phyloP scores from a whole-genome alignment of 1,140 invertebrate genomes.

The Andrena cerasifolii region DNA sequence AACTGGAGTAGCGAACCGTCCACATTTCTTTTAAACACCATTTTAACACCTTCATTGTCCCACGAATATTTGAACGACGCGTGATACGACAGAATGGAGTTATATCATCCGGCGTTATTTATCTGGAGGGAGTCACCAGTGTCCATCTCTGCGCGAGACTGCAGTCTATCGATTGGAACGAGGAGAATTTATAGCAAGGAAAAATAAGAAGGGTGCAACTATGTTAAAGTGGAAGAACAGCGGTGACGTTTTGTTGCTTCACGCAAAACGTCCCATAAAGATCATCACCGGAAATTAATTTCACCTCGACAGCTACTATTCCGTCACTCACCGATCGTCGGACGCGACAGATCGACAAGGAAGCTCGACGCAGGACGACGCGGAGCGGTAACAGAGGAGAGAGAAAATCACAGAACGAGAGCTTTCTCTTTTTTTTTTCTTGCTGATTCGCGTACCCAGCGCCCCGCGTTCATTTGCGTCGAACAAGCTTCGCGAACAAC shows the following conservation, averaged over 20 bases:
- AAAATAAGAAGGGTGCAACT: neutral
- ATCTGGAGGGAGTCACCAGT: neutral
- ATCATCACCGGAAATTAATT: neutral
- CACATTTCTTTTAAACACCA: neutral
- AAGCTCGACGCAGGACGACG: neutral
- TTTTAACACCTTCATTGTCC: neutral
- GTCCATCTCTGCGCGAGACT: neutral
- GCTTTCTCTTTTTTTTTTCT: conserved; percentile 6
- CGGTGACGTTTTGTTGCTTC: neutral
- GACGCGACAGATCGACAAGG: neutral
- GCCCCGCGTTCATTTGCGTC: conserved; percentile 40
- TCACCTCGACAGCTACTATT: neutral
- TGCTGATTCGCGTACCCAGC: too few relatives aligned
- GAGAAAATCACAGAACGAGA: conserved; percentile 16
- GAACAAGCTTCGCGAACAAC: conserved; percentile 37
- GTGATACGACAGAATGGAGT: neutral
- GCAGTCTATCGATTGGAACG: neutral
- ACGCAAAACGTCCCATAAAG: neutral
- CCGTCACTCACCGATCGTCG: neutral
- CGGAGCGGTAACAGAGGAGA: neutral
- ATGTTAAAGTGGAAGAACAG: neutral
- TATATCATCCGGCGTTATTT: neutral
- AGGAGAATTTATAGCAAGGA: neutral
- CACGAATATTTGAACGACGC: too few relatives aligned
- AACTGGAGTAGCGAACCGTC: neutral